Conservation (phyloP, 2,797 vertebrate genomes). For the Remorina albescens region DNA sequence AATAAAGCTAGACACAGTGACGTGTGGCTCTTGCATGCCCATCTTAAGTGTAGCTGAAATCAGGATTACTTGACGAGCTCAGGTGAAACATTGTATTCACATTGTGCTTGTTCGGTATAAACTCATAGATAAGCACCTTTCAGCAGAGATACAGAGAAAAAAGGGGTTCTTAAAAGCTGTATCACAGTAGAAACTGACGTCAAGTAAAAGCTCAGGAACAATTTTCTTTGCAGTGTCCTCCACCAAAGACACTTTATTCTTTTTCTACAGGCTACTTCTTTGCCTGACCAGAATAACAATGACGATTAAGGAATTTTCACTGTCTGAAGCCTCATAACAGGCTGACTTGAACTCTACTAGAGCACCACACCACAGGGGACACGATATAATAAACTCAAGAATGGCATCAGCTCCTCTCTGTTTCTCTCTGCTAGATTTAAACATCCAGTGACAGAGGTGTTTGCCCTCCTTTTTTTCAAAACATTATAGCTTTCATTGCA, state of each 20-base stretch:
- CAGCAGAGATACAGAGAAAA: not conserved
- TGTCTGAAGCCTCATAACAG: slow-evolving; percentile 58
- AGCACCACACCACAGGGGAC: slow-evolving; percentile 42
- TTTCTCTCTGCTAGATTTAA: slow-evolving; percentile 23
- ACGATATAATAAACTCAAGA: slow-evolving; percentile 25
- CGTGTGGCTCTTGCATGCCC: too few species aligned
- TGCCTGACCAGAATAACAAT: slow-evolving; percentile 79
- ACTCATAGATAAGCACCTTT: not conserved
- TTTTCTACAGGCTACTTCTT: slow-evolving; percentile 59
- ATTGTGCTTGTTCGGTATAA: not conserved
- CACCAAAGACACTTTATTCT: slow-evolving; percentile 57
- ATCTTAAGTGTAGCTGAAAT: too few species aligned
- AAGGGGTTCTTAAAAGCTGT: not conserved
- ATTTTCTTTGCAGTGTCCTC: slow-evolving; percentile 53
- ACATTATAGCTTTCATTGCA: not conserved
- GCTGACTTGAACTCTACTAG: slow-evolving; percentile 66
- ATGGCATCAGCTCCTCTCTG: slow-evolving; percentile 27
- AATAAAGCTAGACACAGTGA: not conserved
- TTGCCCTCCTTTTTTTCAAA: slow-evolving; percentile 24
- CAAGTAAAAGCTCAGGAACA: slow-evolving; percentile 10
- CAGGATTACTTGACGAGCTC: too few species aligned
- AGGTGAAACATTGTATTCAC: slow-evolving; percentile 4
- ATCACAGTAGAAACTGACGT: slow-evolving; percentile 3
- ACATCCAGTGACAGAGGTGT: slow-evolving; percentile 6
- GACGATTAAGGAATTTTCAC: slow-evolving; percentile 50